Percentiles rank a stretch among this genome's conserved stretches.
Conservation (phyloP, 2,888 invertebrate genomes). For the Tinea pellionella region DNA sequence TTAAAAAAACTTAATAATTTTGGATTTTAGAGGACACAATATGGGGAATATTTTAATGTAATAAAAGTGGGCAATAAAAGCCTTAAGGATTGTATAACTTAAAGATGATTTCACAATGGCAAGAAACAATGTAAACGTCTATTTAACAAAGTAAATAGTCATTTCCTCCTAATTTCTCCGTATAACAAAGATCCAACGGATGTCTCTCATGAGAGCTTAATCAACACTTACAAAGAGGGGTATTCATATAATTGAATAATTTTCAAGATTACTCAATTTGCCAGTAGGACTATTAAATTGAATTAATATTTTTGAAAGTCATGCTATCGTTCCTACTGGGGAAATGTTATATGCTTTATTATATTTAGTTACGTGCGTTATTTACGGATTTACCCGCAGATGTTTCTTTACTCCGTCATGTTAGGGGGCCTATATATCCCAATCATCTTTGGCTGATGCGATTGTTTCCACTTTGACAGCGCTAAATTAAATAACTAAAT, state of each 20-base stretch:
- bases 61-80: too few relatives aligned
- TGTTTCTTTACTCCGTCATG: too few relatives aligned
- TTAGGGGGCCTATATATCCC: too few relatives aligned
- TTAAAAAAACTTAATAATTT: too few relatives aligned
- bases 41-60: too few relatives aligned
- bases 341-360: not conserved
- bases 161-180: constrained; percentile 4
- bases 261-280: constrained; percentile 12
- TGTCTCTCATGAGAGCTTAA: not conserved
- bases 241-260: constrained; percentile 6
- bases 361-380: too few relatives aligned
- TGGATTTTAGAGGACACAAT: too few relatives aligned
- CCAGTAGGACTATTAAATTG: not conserved
- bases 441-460: too few relatives aligned
- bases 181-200: not conserved
- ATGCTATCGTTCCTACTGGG: not conserved
- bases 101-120: not conserved
- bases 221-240: constrained; percentile 1
- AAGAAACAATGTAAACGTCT: not conserved
- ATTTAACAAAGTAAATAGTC: not conserved
- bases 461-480: too few relatives aligned
- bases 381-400: too few relatives aligned
- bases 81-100: too few relatives aligned
- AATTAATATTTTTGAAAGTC: not conserved
- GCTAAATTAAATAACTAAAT: too few relatives aligned